A percentile compares a stretch with the other conserved stretches of the same genome.
phyloP scores from a whole-genome alignment of 2,113 vertebrate genomes.

The Propithecus coquereli region DNA sequence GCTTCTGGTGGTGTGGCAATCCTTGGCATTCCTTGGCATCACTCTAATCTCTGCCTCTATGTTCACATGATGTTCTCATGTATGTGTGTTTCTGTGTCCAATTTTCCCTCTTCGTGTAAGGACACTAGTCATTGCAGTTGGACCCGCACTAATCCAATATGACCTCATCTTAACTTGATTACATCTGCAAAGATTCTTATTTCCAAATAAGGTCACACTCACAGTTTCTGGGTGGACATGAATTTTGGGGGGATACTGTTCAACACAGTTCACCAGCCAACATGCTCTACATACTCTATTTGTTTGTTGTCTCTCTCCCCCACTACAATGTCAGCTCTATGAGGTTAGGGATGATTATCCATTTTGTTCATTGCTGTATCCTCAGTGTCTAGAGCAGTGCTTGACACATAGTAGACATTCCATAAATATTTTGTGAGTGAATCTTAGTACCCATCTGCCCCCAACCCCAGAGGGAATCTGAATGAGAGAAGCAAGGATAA shows the following conservation, averaged over 20 bases:
- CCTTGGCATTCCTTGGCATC: background rate
- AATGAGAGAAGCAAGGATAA: background rate
- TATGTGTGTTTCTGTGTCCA: background rate
- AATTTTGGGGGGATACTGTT: background rate
- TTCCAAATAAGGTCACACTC: slow-evolving; percentile 34
- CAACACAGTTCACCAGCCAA: background rate
- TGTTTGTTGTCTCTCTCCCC: background rate
- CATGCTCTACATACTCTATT: background rate
- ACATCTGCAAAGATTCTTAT: background rate
- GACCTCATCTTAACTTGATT: background rate
- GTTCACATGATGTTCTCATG: background rate
- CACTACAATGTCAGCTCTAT: background rate
- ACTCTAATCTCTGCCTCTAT: background rate
- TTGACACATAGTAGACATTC: background rate
- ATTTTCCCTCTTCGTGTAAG: slow-evolving; percentile 7
- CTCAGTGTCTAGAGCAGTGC: background rate
- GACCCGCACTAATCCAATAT: background rate
- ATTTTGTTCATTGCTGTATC: background rate
- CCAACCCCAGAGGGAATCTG: background rate
- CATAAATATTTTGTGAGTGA: slow-evolving; percentile 40
- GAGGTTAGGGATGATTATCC: background rate
- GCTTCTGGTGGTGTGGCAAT: background rate
- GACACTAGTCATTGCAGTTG: slow-evolving; percentile 10
- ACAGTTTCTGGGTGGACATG: background rate
- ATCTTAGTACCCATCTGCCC: background rate